Percentiles rank a stretch among this genome's conserved stretches.
phyloP scores from a whole-genome alignment of 2,113 vertebrate species.

The Cephalopholis sonnerati region DNA sequence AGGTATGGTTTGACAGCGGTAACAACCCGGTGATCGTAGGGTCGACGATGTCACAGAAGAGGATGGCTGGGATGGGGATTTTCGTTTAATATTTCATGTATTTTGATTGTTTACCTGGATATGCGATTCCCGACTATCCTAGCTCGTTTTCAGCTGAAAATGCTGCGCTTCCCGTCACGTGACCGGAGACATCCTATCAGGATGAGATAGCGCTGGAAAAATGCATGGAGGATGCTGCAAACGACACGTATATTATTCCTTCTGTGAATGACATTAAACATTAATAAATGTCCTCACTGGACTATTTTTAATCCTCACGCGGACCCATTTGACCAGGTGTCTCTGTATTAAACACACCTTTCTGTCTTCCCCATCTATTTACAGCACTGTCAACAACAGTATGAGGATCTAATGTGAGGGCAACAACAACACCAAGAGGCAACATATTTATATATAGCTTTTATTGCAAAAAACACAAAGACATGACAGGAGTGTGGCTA shows the following conservation, averaged over 20 bases:
- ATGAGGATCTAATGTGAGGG: not conserved
- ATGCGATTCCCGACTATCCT: slow-evolving; percentile 87
- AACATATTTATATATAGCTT: slow-evolving; percentile 53
- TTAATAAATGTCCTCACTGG: not conserved
- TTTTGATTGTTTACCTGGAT: slow-evolving; percentile 87
- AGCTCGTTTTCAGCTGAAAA: slow-evolving; percentile 84
- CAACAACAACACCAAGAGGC: slow-evolving; percentile 31
- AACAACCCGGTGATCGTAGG: slow-evolving; percentile 22
- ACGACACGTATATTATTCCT: slow-evolving; percentile 63
- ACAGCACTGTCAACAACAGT: not conserved
- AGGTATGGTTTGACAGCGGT: slow-evolving; percentile 40
- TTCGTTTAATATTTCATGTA: slow-evolving; percentile 69
- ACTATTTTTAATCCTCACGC: not conserved
- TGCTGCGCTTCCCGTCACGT: slow-evolving; percentile 84
- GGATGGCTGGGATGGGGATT: slow-evolving; percentile 32
- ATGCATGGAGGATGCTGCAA: slow-evolving; percentile 55
- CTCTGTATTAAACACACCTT: not conserved
- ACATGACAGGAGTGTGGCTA: slow-evolving; percentile 52
- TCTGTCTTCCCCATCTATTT: not conserved
- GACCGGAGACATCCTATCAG: slow-evolving; percentile 68
- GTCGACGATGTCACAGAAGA: slow-evolving; percentile 57
- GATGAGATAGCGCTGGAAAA: slow-evolving; percentile 48
- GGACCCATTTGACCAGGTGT: not conserved
- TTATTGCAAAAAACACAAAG: slow-evolving; percentile 80
- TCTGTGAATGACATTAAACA: not conserved